A percentile compares a stretch with the other conserved stretches of the same genome.
These are phyloP conservation scores for Brachycybe producta DNA, from an alignment of 2,888 invertebrate species.

Conservation along the genomic window DNA sequence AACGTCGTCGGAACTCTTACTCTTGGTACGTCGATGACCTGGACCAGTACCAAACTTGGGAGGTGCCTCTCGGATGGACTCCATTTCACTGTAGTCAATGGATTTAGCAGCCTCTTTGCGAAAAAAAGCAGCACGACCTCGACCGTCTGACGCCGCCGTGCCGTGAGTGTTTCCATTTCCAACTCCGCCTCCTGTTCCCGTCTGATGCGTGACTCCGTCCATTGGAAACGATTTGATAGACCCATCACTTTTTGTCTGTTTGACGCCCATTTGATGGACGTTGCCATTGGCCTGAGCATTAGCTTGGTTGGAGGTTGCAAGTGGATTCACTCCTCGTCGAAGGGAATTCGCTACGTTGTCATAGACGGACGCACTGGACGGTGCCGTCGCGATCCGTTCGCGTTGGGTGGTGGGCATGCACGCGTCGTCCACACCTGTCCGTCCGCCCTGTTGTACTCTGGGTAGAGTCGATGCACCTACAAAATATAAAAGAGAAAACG, in stretches of 20 bases:
- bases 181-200: conserved; percentile 9
- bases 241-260: conserved; percentile 21
- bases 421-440: conserved; percentile 50
- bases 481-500: not conserved
- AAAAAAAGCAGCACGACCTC: conserved; percentile 20
- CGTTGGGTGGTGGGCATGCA: conserved; percentile 32
- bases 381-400: conserved; percentile 38
- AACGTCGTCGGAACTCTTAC: conserved; percentile 86
- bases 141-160: conserved; percentile 24
- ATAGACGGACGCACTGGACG: conserved; percentile 76
- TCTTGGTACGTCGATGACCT: conserved; percentile 44
- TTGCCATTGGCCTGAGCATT: conserved; percentile 15
- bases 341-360: conserved; percentile 50
- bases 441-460: conserved; percentile 24
- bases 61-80: conserved; percentile 27
- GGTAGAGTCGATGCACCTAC: conserved; percentile 25
- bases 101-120: conserved; percentile 36
- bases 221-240: conserved; percentile 17
- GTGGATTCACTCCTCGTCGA: conserved; percentile 26
- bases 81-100: conserved; percentile 43
- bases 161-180: conserved; percentile 11
- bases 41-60: conserved; percentile 28
- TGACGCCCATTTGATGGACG: conserved; percentile 15
- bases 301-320: conserved; percentile 19
- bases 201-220: conserved; percentile 18